Evolutionary conservation across 2,113 vertebrate species (phyloP).

Genomic region (Rhinogobius similis): DNA sequence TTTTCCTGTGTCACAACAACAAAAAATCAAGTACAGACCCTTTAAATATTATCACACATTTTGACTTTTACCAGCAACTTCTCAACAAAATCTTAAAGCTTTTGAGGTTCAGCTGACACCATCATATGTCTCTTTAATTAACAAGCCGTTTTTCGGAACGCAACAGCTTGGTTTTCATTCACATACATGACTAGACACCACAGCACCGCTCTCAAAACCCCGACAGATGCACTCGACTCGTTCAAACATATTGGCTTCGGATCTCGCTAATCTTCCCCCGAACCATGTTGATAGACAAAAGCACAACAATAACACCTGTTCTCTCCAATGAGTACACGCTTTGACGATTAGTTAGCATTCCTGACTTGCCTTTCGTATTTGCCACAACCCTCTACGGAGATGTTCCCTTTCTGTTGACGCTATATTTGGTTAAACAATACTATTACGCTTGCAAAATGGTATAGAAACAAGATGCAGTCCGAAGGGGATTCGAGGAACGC

Average conservation of each 20-base stretch:
- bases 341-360: slow-evolving; percentile 58
- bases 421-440: slow-evolving; percentile 49
- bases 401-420: slow-evolving; percentile 24
- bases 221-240: slow-evolving; percentile 27
- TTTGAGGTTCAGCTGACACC: background rate
- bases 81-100: background rate
- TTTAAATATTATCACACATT: too few relatives aligned
- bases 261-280: slow-evolving; percentile 53
- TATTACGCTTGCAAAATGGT: slow-evolving; percentile 35
- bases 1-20: too few relatives aligned
- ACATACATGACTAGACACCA: background rate
- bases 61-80: background rate
- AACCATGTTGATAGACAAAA: slow-evolving; percentile 47
- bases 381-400: slow-evolving; percentile 44
- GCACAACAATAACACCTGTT: slow-evolving; percentile 66
- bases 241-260: slow-evolving; percentile 44
- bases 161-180: background rate
- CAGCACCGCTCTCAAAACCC: background rate
- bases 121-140: background rate
- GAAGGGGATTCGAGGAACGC: slow-evolving; percentile 29
- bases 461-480: slow-evolving; percentile 25
- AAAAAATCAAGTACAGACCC: too few relatives aligned
- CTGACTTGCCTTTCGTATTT: slow-evolving; percentile 39
- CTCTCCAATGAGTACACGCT: slow-evolving; percentile 47
- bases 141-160: background rate